Evolutionary conservation across 2,113 vertebrate genomes (phyloP), one percentile per base, ranked within the genome.

Genomic region (Cygnus buccinator): DNA sequence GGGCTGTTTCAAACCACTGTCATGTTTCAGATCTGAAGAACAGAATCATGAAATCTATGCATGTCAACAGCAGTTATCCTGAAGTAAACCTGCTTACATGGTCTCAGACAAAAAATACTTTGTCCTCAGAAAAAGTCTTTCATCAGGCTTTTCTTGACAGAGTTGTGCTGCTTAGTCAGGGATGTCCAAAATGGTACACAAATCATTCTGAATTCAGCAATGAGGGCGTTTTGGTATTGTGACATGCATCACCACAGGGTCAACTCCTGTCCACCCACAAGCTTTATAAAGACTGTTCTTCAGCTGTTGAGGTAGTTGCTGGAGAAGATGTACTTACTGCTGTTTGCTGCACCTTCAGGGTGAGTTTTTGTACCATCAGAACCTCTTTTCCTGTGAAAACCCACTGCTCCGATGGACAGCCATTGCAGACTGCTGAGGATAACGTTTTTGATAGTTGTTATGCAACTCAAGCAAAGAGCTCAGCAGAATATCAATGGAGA

Each of bases 41-140:
- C 18, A 18, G 13, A 19, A 37, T 33, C 2, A 1, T 48, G 21
- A 68, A n/a, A 26, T 28, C n/a, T 50, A 0, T 35, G 23, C 23
- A 1, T 21, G 25, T 44, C 25, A 28, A 15, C 2, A 43, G 46
- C 57, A 83, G 33, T 33, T 54, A 10, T 25, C 58, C 37, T 83
- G 52, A 52, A 74, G 37, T 46, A 28, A 35, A 0, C 10, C 5
- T 22, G 55, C 14, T 65, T 75, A 35, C 21, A 17, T 9, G 20
- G n/a, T 41, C 41, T 74, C 52, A 39, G 57, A 33, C 20, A 44
- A 21, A 54, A 91, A 54, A 37, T 55, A 58, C 0, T 14, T 74
- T 29, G 7, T 35, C 25, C 35, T 91, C 25, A 48, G 37, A 58
- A 82, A 16, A 12, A 33, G 3, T 58, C 31, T 82, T 83, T 66